Base-by-base conservation (phyloP, 2,888 invertebrate species). In the Cosmorhoe ocellata region DNA sequence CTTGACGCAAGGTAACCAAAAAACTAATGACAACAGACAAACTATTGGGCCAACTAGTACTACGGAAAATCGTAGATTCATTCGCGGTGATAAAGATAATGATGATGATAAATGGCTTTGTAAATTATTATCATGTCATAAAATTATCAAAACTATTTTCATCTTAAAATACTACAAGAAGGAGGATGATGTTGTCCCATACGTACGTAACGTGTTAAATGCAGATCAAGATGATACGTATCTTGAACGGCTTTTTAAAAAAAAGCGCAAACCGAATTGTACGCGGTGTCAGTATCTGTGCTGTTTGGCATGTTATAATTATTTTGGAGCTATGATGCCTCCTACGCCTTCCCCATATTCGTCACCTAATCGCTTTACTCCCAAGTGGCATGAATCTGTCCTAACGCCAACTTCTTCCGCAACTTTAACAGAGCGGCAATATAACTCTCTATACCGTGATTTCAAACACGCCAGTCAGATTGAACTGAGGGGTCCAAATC, bases 391-490 rank as follows among this genome's bases (percentile, higher is more conserved):
- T n/a, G 11, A 31, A 33, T 8, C 7, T 11, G 12, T 1, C 11
- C 0, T 32, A 33, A 38, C 18, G 1, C 13, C 38, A 8, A 33
- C n/a, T 10, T 36, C 36, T 9, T 31, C 34, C 12, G 24, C 38
- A 14, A 41, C 36, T 22, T 9, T 36, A 46, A 46, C 47, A 18
- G 37, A 38, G 14, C 31, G n/a, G 11, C 42, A 46, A 26, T 53
- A 53, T 41, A 2, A 34, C n/a, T 37, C 36, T 12, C 14, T 53
- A 10, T 53, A 48, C 18, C 34, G 40, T 7, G 53, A 53, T 28
- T 53, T 53, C 27, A 40, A 44, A 41, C 27, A 44, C 13, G 53
- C 53, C 22, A 53, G 47, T 14, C 36, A 44, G 14, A 27, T 45
- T 1, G 44, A 53, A 43, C 42, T 42, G 5, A 36, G 26, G 9